Evolutionary conservation across 2,888 invertebrate species (phyloP).

Genomic region (Mythimna ferrago): DNA sequence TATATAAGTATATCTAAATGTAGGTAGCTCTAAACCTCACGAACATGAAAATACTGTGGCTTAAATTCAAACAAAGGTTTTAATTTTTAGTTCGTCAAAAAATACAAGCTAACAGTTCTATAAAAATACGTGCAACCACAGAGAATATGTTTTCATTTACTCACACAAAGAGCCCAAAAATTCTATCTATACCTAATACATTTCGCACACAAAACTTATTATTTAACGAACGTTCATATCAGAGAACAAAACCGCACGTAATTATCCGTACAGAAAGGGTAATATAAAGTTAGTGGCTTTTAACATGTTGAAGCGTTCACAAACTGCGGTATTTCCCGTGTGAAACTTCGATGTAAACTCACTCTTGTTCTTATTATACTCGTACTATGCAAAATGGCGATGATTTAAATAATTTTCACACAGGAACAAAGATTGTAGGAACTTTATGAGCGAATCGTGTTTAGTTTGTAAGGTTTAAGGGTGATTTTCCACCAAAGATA

Average conservation of each 20-base stretch:
- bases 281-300: slow-evolving; percentile 86
- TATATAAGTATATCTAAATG: not conserved
- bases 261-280: slow-evolving; percentile 80
- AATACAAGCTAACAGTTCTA: slow-evolving; percentile 15
- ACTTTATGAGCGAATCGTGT: slow-evolving; percentile 26
- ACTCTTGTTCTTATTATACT: slow-evolving; percentile 72
- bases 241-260: slow-evolving; percentile 73
- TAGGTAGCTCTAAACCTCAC: slow-evolving; percentile 5
- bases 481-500: too few relatives aligned
- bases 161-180: slow-evolving; percentile 27
- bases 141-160: slow-evolving; percentile 38
- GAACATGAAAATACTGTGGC: slow-evolving; percentile 7
- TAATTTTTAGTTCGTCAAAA: slow-evolving; percentile 33
- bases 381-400: slow-evolving; percentile 65
- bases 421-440: slow-evolving; percentile 49
- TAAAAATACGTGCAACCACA: slow-evolving; percentile 23
- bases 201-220: slow-evolving; percentile 42
- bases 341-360: slow-evolving; percentile 81
- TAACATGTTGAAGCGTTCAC: slow-evolving; percentile 84
- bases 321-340: slow-evolving; percentile 81
- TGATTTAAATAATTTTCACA: slow-evolving; percentile 74
- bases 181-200: slow-evolving; percentile 25
- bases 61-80: slow-evolving; percentile 29
- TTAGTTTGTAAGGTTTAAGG: slow-evolving; percentile 23
- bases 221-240: slow-evolving; percentile 56